Evolutionary conservation across 2,113 vertebrate species (phyloP).

Genomic region (Lagenorhynchus albirostris): DNA sequence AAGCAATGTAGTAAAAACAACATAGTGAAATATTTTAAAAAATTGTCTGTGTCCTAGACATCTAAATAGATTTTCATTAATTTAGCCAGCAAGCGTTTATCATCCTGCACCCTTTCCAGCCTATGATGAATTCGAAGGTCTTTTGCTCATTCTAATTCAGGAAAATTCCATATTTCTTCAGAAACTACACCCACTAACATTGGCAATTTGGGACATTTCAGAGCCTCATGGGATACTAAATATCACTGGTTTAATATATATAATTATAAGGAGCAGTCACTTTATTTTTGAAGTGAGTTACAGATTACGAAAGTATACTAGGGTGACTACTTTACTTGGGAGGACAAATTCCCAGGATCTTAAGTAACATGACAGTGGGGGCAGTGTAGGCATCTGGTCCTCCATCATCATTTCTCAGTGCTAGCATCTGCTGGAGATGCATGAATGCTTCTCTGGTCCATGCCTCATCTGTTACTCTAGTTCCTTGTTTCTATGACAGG

Average conservation of each 20-base stretch:
- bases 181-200: background rate
- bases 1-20: background rate
- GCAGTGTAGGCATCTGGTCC: background rate
- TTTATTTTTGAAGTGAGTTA: background rate
- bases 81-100: background rate
- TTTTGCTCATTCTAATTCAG: background rate
- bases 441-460: background rate
- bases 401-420: background rate
- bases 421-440: background rate
- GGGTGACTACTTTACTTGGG: background rate
- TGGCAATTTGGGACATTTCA: background rate
- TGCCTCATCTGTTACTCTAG: background rate
- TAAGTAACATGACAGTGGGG: too few species aligned
- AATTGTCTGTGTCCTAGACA: background rate
- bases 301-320: background rate
- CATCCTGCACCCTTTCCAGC: background rate
- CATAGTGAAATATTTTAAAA: background rate
- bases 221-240: background rate
- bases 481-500: background rate
- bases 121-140: background rate
- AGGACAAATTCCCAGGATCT: background rate
- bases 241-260: background rate
- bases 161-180: background rate
- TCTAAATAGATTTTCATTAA: background rate
- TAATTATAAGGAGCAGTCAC: background rate